phyloP scores from a whole-genome alignment of 2,888 invertebrate species.

The Acanthosepion esculentum region DNA sequence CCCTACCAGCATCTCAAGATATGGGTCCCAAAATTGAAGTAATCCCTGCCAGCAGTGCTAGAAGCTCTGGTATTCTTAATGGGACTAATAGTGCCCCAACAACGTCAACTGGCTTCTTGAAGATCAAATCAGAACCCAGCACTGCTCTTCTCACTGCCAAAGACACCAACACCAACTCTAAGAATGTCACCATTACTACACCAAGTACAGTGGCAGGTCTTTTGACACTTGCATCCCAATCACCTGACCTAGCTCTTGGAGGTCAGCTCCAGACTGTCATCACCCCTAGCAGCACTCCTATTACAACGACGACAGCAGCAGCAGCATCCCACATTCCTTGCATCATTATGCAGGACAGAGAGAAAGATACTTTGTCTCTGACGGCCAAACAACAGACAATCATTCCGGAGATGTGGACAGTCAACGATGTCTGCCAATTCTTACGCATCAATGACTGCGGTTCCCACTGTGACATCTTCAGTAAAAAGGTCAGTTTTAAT shows the following conservation, averaged over 20 bases:
- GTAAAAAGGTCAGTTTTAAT: conserved; percentile 71
- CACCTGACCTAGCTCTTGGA: conserved; percentile 50
- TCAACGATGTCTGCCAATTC: conserved; percentile 90
- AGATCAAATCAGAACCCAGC: background rate
- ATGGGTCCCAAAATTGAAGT: background rate
- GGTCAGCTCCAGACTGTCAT: conserved; percentile 50
- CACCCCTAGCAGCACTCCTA: conserved; percentile 50
- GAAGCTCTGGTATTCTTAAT: background rate
- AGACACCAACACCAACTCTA: background rate
- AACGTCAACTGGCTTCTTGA: background rate
- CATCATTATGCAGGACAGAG: conserved; percentile 44
- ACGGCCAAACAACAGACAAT: conserved; percentile 66
- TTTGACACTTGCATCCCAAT: conserved; percentile 51
- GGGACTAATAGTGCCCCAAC: background rate
- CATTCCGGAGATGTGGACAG: conserved; percentile 85
- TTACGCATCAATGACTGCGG: conserved; percentile 88
- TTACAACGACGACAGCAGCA: background rate
- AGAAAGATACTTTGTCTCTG: conserved; percentile 57
- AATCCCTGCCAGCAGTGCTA: background rate
- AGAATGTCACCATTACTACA: background rate
- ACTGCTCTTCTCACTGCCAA: background rate
- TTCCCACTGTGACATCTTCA: conserved; percentile 80
- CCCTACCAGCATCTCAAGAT: conserved; percentile 47
- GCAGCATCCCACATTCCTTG: conserved; percentile 46
- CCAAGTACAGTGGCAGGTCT: conserved; percentile 56